These are phyloP conservation scores for Lasius fuliginosus DNA, from an alignment of 2,888 invertebrate genomes.

Conservation along the genomic window DNA sequence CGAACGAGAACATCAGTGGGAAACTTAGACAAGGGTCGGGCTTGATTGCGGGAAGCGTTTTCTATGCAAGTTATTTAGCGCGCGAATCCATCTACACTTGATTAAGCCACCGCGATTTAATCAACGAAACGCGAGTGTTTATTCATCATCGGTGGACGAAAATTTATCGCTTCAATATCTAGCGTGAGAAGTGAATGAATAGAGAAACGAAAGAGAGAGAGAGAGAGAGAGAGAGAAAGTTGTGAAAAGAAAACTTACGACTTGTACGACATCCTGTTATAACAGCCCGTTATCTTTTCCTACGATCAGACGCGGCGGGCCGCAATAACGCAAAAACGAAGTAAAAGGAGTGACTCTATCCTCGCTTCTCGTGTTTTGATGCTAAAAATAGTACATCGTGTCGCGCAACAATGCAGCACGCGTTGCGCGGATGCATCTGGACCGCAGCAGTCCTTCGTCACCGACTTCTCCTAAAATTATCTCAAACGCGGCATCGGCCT, in stretches of 20 bases:
- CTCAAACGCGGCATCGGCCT: constrained; percentile 76
- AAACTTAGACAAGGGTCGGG: constrained; percentile 13
- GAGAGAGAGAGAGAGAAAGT: not conserved
- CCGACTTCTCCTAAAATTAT: constrained; percentile 80
- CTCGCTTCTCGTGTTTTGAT: constrained; percentile 57
- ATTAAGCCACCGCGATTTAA: not conserved
- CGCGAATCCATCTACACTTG: not conserved
- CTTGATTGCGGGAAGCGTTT: constrained; percentile 37
- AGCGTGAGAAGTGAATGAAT: not conserved
- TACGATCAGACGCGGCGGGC: not conserved
- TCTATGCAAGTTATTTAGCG: not conserved
- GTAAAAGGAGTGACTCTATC: constrained; percentile 46
- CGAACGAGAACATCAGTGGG: not conserved
- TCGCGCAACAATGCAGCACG: constrained; percentile 63
- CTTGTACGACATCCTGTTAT: not conserved
- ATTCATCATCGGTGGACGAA: not conserved
- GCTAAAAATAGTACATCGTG: constrained; percentile 65
- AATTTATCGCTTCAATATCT: not conserved
- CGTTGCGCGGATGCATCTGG: constrained; percentile 76
- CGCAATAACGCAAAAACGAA: constrained; percentile 47
- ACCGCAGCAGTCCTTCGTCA: constrained; percentile 75
- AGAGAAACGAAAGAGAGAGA: not conserved
- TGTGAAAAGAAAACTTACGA: constrained; percentile 19
- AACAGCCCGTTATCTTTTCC: constrained; percentile 3
- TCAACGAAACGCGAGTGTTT: not conserved